Base-by-base conservation (phyloP, 1,140 invertebrate species). In the Euborellia annulipes region DNA sequence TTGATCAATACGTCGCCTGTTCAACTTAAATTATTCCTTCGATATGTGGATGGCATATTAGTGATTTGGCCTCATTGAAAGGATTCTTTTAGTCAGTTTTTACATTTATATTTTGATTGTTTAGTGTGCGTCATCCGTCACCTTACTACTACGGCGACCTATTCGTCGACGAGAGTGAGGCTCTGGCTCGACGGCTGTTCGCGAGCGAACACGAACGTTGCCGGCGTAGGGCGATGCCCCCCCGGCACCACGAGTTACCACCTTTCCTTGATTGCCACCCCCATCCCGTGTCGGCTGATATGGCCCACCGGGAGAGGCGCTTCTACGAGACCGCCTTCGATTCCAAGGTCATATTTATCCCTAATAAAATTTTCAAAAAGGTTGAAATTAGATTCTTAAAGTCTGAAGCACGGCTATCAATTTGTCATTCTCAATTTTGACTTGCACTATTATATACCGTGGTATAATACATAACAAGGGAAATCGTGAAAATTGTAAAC, bases 261-360 rank as follows among this genome's bases (percentile, higher is more conserved):
- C 17, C 27, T 19, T 9, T 22, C 47, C 42, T 34, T 17, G 30
- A 43, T 2, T 20, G 36, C 3, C 16, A 20, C n/a, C 14, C 27
- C 32, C 21, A 41, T 53, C 64, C 71, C 56, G 64, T 69, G 17
- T 38, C 3, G 54, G 70, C 71, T 61, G 65, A 70, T 57, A 78
- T 79, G 79, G 69, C 74, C 52, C 72, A 71, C 57, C 74, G 79
- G 54, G 53, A 55, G 16, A 71, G 80, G 53, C 81, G 82, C 60
- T 71, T 87, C 22, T 89, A 88, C 58, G 85, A 89, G 63, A 89
- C 85, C 30, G 85, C 85, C 34, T 89, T 89, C 62, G 85, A 88
- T 60, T 85, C 82, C 58, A 84, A 84, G 60, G 76, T 87, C 56
- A 79, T n/a, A n/a, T n/a, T n/a, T n/a, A n/a, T n/a, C n/a, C n/a